These are phyloP conservation scores for Myotis findleyi DNA, from an alignment of 2,797 vertebrate genomes.

Conservation along the genomic window DNA sequence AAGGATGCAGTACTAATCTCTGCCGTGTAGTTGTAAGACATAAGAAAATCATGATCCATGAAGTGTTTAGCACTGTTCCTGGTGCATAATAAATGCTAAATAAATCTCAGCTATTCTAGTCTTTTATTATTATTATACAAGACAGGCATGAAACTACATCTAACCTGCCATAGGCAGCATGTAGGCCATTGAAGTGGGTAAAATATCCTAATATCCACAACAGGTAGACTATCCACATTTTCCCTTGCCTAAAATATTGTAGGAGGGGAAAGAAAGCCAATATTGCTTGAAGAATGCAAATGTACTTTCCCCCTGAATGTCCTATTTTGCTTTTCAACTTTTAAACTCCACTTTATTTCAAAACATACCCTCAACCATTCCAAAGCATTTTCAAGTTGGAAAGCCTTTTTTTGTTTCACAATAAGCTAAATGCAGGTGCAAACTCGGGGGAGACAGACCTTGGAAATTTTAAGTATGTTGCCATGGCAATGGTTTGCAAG, in stretches of 20 bases:
- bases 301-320: slow-evolving; percentile 52
- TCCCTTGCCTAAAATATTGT: neutral
- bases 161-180: neutral
- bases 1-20: neutral
- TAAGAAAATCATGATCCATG: slow-evolving; percentile 36
- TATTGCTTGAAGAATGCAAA: slow-evolving; percentile 53
- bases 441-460: slow-evolving; percentile 82
- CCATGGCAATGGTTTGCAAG: slow-evolving; percentile 86
- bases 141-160: neutral
- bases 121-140: neutral
- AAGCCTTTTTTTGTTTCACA: slow-evolving; percentile 82
- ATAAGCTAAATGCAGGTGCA: slow-evolving; percentile 84
- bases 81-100: neutral
- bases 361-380: slow-evolving; percentile 67
- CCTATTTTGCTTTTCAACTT: slow-evolving; percentile 78
- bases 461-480: slow-evolving; percentile 84
- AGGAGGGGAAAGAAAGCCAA: neutral
- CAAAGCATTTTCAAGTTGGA: slow-evolving; percentile 74
- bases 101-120: neutral
- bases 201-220: neutral
- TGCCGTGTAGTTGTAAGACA: neutral
- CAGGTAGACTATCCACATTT: neutral
- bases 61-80: neutral
- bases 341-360: slow-evolving; percentile 82
- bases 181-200: neutral